Evolutionary conservation across 2,113 vertebrate species (phyloP).

Genomic region (Triplophysa dalaica): DNA sequence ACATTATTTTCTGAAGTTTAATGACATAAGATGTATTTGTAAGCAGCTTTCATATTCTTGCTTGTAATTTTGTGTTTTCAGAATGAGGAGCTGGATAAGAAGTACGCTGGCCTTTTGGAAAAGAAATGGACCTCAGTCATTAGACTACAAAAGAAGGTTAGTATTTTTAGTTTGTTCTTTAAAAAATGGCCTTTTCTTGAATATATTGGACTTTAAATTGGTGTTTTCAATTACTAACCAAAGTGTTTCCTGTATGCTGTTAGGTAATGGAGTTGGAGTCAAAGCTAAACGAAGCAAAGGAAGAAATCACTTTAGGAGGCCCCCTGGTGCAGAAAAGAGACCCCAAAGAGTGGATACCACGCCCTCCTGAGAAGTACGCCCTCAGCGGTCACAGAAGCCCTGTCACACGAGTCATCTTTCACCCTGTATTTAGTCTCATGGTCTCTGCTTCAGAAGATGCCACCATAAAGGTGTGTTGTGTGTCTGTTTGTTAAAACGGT

Average conservation of each 20-base stretch:
- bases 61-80: constrained; percentile 51
- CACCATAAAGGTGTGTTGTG: constrained; percentile 89
- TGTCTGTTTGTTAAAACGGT: not conserved
- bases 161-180: not conserved
- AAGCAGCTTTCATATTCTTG: not conserved
- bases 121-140: constrained; percentile 99
- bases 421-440: constrained; percentile 99
- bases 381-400: constrained; percentile 96
- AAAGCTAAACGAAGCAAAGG: constrained; percentile 97
- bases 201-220: not conserved
- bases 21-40: not conserved
- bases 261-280: constrained; percentile 99
- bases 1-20: not conserved
- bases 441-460: constrained; percentile 98
- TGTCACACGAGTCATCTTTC: constrained; percentile 97
- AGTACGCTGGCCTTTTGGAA: constrained; percentile 98
- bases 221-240: not conserved
- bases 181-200: not conserved
- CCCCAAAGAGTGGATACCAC: constrained; percentile 99
- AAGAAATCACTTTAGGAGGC: constrained; percentile 96
- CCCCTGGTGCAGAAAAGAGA: constrained; percentile 94
- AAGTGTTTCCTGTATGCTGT: not conserved
- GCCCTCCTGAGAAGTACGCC: constrained; percentile 95
- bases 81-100: constrained; percentile 99
- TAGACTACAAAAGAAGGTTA: constrained; percentile 99